Conservation (phyloP, 2,113 vertebrate genomes). For the Hypanus sabinus region DNA sequence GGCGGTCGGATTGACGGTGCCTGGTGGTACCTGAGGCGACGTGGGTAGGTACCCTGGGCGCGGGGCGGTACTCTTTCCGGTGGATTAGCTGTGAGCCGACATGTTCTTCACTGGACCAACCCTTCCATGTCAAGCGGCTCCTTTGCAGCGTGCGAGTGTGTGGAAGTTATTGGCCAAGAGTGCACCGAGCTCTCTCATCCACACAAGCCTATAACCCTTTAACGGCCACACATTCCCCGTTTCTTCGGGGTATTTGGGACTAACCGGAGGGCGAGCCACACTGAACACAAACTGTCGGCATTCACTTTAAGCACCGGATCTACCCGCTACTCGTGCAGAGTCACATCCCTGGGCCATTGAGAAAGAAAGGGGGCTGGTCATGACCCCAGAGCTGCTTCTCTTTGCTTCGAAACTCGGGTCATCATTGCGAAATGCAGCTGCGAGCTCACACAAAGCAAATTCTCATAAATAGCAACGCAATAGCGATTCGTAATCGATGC, state of each 20-base stretch:
- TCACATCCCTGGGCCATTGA: background rate
- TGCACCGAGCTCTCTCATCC: too few relatives aligned
- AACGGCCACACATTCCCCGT: too few relatives aligned
- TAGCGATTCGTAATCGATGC: background rate
- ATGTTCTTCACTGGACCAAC: too few relatives aligned
- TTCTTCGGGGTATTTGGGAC: background rate
- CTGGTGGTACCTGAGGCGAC: conserved; percentile 86
- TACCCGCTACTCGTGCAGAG: background rate
- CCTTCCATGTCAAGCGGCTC: background rate
- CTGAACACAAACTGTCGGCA: background rate
- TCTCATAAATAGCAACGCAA: background rate
- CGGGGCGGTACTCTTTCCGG: too few relatives aligned
- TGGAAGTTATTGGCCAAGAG: too few relatives aligned
- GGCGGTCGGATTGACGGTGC: conserved; percentile 82
- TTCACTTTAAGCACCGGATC: background rate
- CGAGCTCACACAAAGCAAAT: background rate
- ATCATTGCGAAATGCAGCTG: background rate
- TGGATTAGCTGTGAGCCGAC: background rate
- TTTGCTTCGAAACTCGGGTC: background rate
- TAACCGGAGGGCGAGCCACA: background rate
- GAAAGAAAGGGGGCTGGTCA: background rate
- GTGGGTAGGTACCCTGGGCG: conserved; percentile 62
- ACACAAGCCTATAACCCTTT: too few relatives aligned
- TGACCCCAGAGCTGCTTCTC: background rate
- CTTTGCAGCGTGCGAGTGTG: background rate